Percentiles rank a stretch among this genome's conserved stretches.
Conservation (phyloP, 2,113 vertebrate genomes). For the Crotalus helleri region DNA sequence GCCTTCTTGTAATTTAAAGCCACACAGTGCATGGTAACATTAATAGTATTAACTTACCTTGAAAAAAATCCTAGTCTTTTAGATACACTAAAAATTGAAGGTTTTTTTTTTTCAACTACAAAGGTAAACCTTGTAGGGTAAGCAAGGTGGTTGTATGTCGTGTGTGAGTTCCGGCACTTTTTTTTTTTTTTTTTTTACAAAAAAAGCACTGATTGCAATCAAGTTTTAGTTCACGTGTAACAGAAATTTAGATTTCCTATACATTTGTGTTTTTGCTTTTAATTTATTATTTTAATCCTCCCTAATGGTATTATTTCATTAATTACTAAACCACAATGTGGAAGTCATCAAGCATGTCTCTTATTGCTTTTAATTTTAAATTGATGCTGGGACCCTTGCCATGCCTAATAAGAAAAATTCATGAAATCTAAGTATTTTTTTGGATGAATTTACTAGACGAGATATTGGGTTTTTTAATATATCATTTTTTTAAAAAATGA, state of each 20-base stretch:
- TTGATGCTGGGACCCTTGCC: neutral
- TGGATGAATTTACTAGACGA: neutral
- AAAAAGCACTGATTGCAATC: too few species aligned
- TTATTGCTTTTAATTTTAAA: neutral
- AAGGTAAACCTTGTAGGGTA: too few species aligned
- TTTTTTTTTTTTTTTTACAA: too few species aligned
- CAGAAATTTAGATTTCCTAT: neutral
- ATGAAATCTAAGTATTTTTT: neutral
- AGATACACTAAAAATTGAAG: too few species aligned
- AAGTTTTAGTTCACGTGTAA: neutral
- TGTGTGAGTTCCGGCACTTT: too few species aligned
- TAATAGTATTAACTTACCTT: too few species aligned
- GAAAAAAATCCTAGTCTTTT: too few species aligned
- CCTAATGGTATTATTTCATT: neutral
- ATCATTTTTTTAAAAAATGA: neutral
- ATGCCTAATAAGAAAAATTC: neutral
- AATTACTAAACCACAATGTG: neutral
- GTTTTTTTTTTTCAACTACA: too few species aligned
- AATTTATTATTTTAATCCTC: neutral
- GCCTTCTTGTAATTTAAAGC: too few species aligned
- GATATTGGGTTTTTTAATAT: neutral
- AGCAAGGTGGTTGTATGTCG: too few species aligned
- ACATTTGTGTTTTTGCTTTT: neutral
- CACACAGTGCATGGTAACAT: too few species aligned
- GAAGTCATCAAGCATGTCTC: neutral